These are phyloP conservation scores for Sminthurides aquaticus DNA, from an alignment of 2,888 invertebrate species.

Conservation along the genomic window DNA sequence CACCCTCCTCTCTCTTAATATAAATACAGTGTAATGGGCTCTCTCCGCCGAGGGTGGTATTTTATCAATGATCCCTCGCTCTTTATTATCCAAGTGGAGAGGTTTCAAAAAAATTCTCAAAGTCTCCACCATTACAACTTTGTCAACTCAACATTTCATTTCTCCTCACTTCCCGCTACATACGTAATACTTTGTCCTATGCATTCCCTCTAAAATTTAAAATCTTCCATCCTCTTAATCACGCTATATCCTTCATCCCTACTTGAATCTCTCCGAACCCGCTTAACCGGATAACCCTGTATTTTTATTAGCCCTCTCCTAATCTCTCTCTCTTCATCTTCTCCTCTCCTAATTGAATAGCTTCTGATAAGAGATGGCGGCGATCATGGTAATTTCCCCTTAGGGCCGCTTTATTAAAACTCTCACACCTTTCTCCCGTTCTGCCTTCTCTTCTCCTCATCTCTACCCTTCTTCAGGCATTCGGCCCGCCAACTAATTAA, in stretches of 20 bases:
- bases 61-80: not conserved
- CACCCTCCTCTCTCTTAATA: not conserved
- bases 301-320: constrained; percentile 10
- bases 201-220: too few relatives aligned
- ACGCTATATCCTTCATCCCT: not conserved
- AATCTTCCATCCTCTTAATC: not conserved
- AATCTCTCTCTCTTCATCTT: constrained; percentile 2
- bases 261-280: too few relatives aligned
- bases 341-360: constrained; percentile 3
- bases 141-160: too few relatives aligned
- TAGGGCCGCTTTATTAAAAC: not conserved
- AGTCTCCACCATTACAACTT: too few relatives aligned
- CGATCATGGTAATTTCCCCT: not conserved
- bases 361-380: constrained; percentile 6
- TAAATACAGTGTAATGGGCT: not conserved
- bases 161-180: too few relatives aligned
- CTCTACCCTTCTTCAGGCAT: not conserved
- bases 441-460: not conserved
- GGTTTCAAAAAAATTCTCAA: not conserved
- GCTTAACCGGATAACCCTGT: not conserved
- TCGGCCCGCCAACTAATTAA: not conserved
- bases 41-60: constrained; percentile 1
- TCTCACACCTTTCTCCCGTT: not conserved
- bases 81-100: not conserved
- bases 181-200: too few relatives aligned